Conservation (phyloP, 2,113 vertebrate species). For the Silurus glanis region DNA sequence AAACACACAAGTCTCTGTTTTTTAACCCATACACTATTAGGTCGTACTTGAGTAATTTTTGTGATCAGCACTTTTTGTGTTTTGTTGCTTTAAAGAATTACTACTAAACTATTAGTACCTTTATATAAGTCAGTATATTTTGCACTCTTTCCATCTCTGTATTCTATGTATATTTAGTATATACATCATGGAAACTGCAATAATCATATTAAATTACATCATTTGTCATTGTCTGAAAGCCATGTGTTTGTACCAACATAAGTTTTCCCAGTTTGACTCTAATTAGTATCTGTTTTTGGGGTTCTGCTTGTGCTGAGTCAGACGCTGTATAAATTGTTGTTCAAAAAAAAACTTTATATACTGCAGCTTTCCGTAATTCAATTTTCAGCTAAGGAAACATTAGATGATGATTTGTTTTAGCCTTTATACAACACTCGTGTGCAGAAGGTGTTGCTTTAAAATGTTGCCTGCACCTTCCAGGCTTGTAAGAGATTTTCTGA, state of each 20-base stretch:
- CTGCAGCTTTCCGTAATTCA: background rate
- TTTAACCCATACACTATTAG: too few species aligned
- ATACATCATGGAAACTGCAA: background rate
- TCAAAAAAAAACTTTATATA: background rate
- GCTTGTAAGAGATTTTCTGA: background rate
- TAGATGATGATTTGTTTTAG: constrained; percentile 14
- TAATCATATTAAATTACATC: background rate
- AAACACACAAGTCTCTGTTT: too few species aligned
- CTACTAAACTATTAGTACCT: background rate
- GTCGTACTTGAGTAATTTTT: background rate
- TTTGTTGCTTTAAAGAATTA: background rate
- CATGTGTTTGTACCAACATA: background rate
- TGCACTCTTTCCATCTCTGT: background rate
- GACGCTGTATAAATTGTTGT: background rate
- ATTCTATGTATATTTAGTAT: background rate
- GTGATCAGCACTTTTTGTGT: background rate
- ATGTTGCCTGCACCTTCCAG: background rate
- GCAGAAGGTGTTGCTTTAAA: background rate
- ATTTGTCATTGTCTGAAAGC: background rate
- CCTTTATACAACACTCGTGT: background rate
- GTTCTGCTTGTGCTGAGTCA: constrained; percentile 19
- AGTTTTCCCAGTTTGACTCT: background rate
- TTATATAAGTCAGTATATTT: background rate
- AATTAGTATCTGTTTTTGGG: constrained; percentile 5
- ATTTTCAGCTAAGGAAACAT: background rate